Evolutionary conservation across 92 coral and sea anemone species (phyloP).

Genomic region (Parazoanthus atlanticus): DNA sequence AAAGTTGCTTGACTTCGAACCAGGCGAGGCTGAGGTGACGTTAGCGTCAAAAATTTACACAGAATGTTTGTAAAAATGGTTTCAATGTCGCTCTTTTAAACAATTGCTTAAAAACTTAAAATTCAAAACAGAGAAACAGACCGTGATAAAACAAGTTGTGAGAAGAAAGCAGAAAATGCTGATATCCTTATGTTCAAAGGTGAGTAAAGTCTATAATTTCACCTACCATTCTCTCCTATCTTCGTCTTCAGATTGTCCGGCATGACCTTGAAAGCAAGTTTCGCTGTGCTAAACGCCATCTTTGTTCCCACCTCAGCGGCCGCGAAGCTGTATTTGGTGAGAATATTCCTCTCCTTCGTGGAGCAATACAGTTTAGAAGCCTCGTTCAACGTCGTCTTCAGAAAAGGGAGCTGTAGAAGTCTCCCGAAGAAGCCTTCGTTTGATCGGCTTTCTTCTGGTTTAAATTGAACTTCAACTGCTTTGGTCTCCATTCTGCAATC

Average conservation of each 20-base stretch:
- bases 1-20: no score
- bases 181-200: no score
- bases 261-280: slow-evolving; percentile 1
- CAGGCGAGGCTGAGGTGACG: no score
- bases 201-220: background rate
- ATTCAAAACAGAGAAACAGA: no score
- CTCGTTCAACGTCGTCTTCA: background rate
- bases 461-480: background rate
- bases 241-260: slow-evolving; percentile 2
- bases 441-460: background rate
- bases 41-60: no score
- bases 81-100: no score
- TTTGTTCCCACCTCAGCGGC: slow-evolving; percentile 33
- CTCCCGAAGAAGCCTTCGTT: background rate
- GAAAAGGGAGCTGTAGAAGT: slow-evolving; percentile 8
- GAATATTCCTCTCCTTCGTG: slow-evolving; percentile 5
- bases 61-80: no score
- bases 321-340: slow-evolving; percentile 18
- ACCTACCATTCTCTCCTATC: slow-evolving; percentile 29
- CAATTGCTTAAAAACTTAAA: no score
- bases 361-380: background rate
- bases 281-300: slow-evolving; percentile 8
- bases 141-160: no score
- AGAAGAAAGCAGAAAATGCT: no score
- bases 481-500: slow-evolving; percentile 5